Conservation (phyloP, 2,888 invertebrate genomes). For the Zygogramma bicolorata region DNA sequence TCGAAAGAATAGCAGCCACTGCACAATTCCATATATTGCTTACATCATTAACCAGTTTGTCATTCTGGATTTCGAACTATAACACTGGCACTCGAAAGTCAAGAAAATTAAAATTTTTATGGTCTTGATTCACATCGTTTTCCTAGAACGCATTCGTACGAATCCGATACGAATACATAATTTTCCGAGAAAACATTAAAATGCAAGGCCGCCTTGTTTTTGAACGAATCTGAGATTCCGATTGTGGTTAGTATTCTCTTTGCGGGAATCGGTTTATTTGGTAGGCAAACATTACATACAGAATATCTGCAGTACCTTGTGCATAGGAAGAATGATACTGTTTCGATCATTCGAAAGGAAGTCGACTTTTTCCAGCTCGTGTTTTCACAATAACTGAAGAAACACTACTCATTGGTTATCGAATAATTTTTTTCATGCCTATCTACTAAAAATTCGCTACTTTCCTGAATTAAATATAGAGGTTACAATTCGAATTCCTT, state of each 20-base stretch:
- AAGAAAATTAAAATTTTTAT: constrained; percentile 8
- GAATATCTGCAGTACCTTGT: neutral
- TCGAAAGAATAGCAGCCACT: neutral
- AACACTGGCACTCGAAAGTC: neutral
- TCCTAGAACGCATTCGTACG: constrained; percentile 1
- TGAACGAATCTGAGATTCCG: constrained; percentile 3
- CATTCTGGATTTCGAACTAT: neutral
- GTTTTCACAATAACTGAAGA: no score
- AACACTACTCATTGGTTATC: no score
- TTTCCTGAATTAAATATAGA: no score
- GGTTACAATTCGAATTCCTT: no score
- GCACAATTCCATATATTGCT: neutral
- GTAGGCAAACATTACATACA: neutral
- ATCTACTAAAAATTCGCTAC: no score
- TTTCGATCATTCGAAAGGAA: no score
- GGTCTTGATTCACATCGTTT: constrained; percentile 9
- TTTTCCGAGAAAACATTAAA: constrained; percentile 3
- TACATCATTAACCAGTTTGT: neutral
- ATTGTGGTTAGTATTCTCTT: neutral
- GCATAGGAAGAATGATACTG: no score
- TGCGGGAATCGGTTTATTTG: neutral
- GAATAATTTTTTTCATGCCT: no score
- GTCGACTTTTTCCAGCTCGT: no score
- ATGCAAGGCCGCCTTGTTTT: constrained; percentile 6
- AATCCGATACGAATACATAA: neutral